phyloP scores from a whole-genome alignment of 2,797 vertebrate genomes.

The Chromobotia macracanthus region DNA sequence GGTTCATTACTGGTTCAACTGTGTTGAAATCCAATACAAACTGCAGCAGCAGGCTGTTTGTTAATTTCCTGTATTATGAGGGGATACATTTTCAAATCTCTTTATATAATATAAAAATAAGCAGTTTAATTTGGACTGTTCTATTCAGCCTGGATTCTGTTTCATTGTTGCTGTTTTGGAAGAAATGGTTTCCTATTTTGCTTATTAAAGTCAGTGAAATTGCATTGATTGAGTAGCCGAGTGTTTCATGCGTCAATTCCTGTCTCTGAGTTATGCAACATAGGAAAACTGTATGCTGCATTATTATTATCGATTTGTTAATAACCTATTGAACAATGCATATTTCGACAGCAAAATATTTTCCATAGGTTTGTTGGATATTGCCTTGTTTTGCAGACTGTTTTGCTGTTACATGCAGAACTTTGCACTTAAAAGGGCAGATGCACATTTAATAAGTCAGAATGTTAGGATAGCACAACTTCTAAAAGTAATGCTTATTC shows the following conservation, averaged over 20 bases:
- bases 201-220: slow-evolving; percentile 99
- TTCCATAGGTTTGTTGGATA: background rate
- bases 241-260: slow-evolving; percentile 56
- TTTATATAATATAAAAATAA: slow-evolving; percentile 96
- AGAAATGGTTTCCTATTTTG: slow-evolving; percentile 99
- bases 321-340: background rate
- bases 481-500: background rate
- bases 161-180: slow-evolving; percentile 87
- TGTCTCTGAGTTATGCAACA: slow-evolving; percentile 17
- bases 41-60: slow-evolving; percentile 92
- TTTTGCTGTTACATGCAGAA: background rate
- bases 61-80: slow-evolving; percentile 94
- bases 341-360: background rate
- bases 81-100: slow-evolving; percentile 98
- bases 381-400: background rate
- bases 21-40: slow-evolving; percentile 97
- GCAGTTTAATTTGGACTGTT: slow-evolving; percentile 97
- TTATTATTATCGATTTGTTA: background rate
- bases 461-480: background rate
- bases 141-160: slow-evolving; percentile 99
- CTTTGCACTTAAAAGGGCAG: slow-evolving; percentile 5
- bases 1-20: slow-evolving; percentile 98
- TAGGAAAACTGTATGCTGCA: background rate
- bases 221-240: slow-evolving; percentile 80
- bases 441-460: background rate